A percentile compares a stretch with the other conserved stretches of the same genome.
Evolutionary conservation across 30 jellyfish, hydroid and myxozoan species (phyloP).

Genomic region (Catostylus mosaicus): DNA sequence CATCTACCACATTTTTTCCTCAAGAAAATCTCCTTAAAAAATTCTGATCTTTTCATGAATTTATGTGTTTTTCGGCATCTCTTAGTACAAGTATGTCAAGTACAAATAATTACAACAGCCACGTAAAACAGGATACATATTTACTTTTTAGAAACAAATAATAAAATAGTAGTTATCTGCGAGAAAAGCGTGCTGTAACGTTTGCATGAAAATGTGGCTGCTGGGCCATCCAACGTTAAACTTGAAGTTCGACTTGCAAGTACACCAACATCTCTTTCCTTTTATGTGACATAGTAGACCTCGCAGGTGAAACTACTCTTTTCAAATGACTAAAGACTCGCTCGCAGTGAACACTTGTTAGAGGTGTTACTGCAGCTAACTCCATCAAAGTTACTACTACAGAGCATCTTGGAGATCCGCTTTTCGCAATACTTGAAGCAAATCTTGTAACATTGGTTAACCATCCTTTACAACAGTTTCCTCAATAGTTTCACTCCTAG

Average conservation of each 20-base stretch:
- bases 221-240: neutral
- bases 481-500: conserved; percentile 15
- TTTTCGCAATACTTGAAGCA: neutral
- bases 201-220: conserved; percentile 3
- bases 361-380: no score
- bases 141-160: conserved; percentile 1
- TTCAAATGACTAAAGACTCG: no score
- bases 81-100: no score
- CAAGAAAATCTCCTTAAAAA: no score
- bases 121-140: no score
- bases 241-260: conserved; percentile 14
- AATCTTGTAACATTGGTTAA: conserved; percentile 13
- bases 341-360: no score
- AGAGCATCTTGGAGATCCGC: conserved; percentile 24
- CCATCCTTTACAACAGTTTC: conserved; percentile 19
- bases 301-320: no score
- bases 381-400: neutral
- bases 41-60: no score
- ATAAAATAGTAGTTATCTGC: neutral
- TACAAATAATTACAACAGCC: no score
- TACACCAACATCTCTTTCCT: neutral
- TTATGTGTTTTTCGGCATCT: no score
- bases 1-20: no score
- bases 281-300: no score
- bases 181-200: conserved; percentile 13